Percentiles rank a stretch among this genome's conserved stretches.
Evolutionary conservation across 1,140 invertebrate species (phyloP).

Genomic region (Holotrichia oblita): DNA sequence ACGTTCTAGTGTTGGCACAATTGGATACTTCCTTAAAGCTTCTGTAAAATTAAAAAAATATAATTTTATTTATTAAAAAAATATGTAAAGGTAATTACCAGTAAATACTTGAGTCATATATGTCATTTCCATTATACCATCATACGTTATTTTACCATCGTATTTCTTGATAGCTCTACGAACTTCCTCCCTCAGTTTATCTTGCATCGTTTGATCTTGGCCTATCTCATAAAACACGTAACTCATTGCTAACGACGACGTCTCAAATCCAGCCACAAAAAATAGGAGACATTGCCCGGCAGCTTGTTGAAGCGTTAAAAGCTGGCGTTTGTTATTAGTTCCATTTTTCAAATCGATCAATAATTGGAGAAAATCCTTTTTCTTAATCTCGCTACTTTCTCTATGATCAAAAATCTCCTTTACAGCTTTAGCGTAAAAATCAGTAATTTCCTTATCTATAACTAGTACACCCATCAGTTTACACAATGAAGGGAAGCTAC

Average conservation of each 20-base stretch:
- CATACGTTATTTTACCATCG: slow-evolving; percentile 64
- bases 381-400: slow-evolving; percentile 39
- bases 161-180: slow-evolving; percentile 60
- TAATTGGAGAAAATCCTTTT: slow-evolving; percentile 50
- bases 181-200: slow-evolving; percentile 62
- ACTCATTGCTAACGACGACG: slow-evolving; percentile 60
- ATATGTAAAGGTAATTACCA: neutral
- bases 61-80: slow-evolving; percentile 52
- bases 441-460: slow-evolving; percentile 34
- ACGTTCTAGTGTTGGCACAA: slow-evolving; percentile 57
- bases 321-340: neutral
- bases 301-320: slow-evolving; percentile 11
- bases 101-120: slow-evolving; percentile 48
- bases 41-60: slow-evolving; percentile 61
- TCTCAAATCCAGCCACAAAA: slow-evolving; percentile 64
- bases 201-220: slow-evolving; percentile 61
- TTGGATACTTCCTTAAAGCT: slow-evolving; percentile 42
- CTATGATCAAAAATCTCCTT: slow-evolving; percentile 49
- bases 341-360: slow-evolving; percentile 42
- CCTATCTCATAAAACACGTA: slow-evolving; percentile 64
- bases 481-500: slow-evolving; percentile 36
- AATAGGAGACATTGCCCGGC: slow-evolving; percentile 42
- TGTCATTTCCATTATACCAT: slow-evolving; percentile 65
- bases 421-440: slow-evolving; percentile 47
- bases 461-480: neutral